Conservation (phyloP, 2,113 vertebrate genomes). For the Hippocampus abdominalis region DNA sequence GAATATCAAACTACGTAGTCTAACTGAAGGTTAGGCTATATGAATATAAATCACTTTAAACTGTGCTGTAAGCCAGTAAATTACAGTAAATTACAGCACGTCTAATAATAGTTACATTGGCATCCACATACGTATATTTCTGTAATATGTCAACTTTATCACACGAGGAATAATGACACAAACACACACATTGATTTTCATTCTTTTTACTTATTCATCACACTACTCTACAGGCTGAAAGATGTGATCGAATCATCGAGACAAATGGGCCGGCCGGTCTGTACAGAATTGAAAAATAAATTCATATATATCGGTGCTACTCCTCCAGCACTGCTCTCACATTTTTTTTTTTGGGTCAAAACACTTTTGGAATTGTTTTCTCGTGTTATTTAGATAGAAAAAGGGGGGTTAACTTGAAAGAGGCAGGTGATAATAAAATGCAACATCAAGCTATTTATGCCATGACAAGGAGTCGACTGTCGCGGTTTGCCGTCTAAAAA, state of each 20-base stretch:
- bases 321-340: slow-evolving; percentile 1
- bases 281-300: slow-evolving; percentile 14
- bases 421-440: not conserved
- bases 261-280: slow-evolving; percentile 1
- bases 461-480: not conserved
- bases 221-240: slow-evolving; percentile 29
- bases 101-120: not conserved
- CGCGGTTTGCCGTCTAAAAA: slow-evolving; percentile 38
- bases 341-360: not conserved
- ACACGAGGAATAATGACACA: not conserved
- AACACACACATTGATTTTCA: not conserved
- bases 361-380: not conserved
- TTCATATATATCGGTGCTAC: not conserved
- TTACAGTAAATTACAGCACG: not conserved
- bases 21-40: not conserved
- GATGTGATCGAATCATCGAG: slow-evolving; percentile 6
- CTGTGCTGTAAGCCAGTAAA: not conserved
- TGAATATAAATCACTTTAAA: not conserved
- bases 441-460: not conserved
- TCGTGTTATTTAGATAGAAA: not conserved
- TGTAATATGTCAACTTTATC: not conserved
- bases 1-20: not conserved
- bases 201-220: slow-evolving; percentile 25
- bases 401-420: not conserved
- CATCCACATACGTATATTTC: not conserved